A percentile compares a stretch with the other conserved stretches of the same genome.
Evolutionary conservation across 2,797 vertebrate genomes (phyloP).

Genomic region (Acanthiza pusilla): DNA sequence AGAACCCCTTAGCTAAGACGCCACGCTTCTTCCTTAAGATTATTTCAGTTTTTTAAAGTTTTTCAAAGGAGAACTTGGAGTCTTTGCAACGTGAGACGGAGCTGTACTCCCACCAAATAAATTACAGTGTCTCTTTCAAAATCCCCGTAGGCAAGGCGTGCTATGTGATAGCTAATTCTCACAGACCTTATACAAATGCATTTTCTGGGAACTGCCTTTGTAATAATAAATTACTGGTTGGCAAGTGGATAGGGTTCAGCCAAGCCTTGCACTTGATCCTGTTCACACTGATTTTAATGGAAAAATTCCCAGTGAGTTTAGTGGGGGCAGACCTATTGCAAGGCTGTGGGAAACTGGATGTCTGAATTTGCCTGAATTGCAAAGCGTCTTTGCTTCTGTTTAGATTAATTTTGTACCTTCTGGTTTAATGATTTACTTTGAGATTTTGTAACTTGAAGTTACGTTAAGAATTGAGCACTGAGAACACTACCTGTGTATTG

Average conservation of each 20-base stretch:
- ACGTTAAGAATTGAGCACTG: not conserved
- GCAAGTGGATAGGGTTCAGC: slow-evolving; percentile 2
- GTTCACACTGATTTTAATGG: not conserved
- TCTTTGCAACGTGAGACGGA: not conserved
- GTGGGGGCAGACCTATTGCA: not conserved
- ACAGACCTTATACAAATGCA: not conserved
- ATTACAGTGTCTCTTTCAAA: not conserved
- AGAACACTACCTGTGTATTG: not conserved
- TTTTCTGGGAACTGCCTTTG: slow-evolving; percentile 37
- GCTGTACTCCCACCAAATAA: not conserved
- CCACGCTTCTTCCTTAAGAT: not conserved
- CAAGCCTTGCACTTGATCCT: not conserved
- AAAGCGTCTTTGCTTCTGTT: not conserved
- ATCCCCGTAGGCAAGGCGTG: fast-evolving
- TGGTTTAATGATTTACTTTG: not conserved
- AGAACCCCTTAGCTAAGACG: not conserved
- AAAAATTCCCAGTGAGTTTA: slow-evolving; percentile 12
- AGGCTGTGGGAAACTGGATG: not conserved
- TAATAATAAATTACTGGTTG: slow-evolving; percentile 31
- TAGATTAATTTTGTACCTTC: not conserved
- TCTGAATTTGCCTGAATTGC: not conserved
- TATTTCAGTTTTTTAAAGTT: not conserved
- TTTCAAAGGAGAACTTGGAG: not conserved
- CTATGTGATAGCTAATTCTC: slow-evolving; percentile 11
- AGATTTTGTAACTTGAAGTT: not conserved